These are phyloP conservation scores for Cecropterus lyciades DNA, from an alignment of 1,140 invertebrate species.

Conservation along the genomic window DNA sequence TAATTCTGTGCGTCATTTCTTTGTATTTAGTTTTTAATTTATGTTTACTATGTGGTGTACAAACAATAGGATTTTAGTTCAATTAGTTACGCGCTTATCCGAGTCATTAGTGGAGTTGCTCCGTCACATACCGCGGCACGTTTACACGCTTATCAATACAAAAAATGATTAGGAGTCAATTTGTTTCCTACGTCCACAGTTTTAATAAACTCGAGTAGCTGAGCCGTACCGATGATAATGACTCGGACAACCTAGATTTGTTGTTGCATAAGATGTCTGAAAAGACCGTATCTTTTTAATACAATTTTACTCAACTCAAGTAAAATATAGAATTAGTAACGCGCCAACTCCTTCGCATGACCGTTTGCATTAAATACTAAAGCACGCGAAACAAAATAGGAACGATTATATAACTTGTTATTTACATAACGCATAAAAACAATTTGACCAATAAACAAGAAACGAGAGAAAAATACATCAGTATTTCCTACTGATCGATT, in stretches of 20 bases:
- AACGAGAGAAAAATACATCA: too few species aligned
- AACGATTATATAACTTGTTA: constrained; percentile 8
- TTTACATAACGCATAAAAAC: constrained; percentile 9
- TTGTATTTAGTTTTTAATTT: too few species aligned
- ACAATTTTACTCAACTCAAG: neutral
- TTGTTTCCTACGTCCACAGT: neutral
- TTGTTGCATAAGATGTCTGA: constrained; percentile 1
- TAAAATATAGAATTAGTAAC: constrained; percentile 1
- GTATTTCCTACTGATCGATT: too few species aligned
- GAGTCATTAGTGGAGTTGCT: too few species aligned
- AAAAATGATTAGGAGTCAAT: too few species aligned
- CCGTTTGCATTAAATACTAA: constrained; percentile 14
- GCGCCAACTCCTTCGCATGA: constrained; percentile 7
- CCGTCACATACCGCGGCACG: too few species aligned
- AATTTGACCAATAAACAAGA: neutral
- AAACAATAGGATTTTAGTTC: too few species aligned
- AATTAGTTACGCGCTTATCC: too few species aligned
- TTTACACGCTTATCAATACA: too few species aligned
- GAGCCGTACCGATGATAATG: constrained; percentile 13
- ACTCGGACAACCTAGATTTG: constrained; percentile 8
- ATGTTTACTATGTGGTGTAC: too few species aligned
- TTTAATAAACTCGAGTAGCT: neutral
- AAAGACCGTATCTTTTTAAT: neutral
- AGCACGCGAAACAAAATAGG: constrained; percentile 1
- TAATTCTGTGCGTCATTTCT: neutral